These are phyloP conservation scores for Cyprinodon variegatus DNA, from an alignment of 2,113 vertebrate genomes.

Conservation along the genomic window DNA sequence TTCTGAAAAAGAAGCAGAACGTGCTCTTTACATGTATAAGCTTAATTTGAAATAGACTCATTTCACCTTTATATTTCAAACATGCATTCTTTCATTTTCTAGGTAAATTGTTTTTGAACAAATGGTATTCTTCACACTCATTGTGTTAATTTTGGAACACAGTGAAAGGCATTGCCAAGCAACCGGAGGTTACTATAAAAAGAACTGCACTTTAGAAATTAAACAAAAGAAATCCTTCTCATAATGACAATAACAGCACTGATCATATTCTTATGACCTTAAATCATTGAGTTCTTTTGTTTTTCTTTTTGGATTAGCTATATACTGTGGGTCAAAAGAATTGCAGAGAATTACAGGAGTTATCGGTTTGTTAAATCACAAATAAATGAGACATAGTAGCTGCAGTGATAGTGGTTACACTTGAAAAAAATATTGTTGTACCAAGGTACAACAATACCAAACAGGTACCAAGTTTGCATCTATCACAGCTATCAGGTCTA, in stretches of 20 bases:
- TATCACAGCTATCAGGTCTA: too few relatives aligned
- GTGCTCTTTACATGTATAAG: neutral
- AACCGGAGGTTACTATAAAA: neutral
- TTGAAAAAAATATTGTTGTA: too few relatives aligned
- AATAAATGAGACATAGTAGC: too few relatives aligned
- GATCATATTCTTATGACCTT: neutral
- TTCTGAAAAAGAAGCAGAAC: neutral
- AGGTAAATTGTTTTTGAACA: neutral
- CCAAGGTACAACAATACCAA: too few relatives aligned
- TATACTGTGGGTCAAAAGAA: too few relatives aligned
- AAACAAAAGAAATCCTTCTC: neutral
- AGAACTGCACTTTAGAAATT: neutral
- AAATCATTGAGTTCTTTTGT: neutral
- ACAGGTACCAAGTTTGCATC: too few relatives aligned
- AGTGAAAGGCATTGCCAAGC: neutral
- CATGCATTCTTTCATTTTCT: neutral
- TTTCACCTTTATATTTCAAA: neutral
- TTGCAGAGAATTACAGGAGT: neutral
- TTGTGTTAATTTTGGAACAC: neutral
- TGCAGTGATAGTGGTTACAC: too few relatives aligned
- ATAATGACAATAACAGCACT: neutral
- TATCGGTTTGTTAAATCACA: too few relatives aligned
- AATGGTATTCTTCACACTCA: neutral
- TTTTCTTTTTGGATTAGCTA: too few relatives aligned
- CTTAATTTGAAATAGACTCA: neutral